These are phyloP conservation scores for Rhabdomys pumilio DNA, from an alignment of 2,797 vertebrate genomes.

Conservation along the genomic window DNA sequence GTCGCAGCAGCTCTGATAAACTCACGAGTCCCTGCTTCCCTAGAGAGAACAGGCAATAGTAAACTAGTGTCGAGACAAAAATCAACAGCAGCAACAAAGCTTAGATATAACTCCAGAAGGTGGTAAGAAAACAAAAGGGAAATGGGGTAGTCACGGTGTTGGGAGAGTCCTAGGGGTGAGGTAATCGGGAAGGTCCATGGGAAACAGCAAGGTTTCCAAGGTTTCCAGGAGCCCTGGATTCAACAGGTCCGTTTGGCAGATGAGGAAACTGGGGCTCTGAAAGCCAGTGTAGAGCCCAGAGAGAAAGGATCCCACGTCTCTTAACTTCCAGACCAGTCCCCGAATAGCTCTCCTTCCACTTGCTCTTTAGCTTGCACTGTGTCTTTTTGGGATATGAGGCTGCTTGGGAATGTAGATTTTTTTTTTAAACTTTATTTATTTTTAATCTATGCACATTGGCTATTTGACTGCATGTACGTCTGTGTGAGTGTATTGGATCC, in stretches of 20 bases:
- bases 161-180: too few relatives aligned
- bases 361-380: background rate
- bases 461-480: too few relatives aligned
- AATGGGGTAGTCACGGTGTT: background rate
- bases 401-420: too few relatives aligned
- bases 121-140: constrained; percentile 51
- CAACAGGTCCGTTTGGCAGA: background rate
- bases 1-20: background rate
- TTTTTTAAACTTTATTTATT: too few relatives aligned
- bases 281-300: background rate
- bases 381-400: background rate
- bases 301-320: background rate
- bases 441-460: too few relatives aligned
- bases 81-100: background rate
- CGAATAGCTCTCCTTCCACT: background rate
- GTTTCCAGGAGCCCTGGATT: background rate
- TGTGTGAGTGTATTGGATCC: too few relatives aligned
- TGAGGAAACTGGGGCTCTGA: background rate
- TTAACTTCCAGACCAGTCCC: background rate
- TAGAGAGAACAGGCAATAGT: background rate
- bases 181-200: background rate
- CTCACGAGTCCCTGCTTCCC: background rate
- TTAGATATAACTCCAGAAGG: constrained; percentile 62
- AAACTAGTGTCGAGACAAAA: constrained; percentile 73
- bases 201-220: background rate